Percentiles rank a stretch among this genome's conserved stretches.
phyloP scores from a whole-genome alignment of 2,797 vertebrate genomes.

The Darevskia nairensis region DNA sequence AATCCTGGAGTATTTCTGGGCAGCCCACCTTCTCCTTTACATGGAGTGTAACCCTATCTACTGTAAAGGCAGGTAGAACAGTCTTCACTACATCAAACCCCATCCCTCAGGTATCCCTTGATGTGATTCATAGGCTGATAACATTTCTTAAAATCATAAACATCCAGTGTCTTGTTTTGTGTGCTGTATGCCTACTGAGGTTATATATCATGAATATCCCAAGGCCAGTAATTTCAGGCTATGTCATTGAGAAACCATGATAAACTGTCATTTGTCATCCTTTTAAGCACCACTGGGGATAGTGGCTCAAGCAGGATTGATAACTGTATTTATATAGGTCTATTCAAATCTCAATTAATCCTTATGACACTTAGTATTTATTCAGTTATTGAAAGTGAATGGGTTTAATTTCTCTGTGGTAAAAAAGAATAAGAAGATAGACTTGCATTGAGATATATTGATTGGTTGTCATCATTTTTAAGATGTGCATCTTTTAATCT shows the following conservation, averaged over 20 bases:
- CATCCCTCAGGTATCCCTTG: neutral
- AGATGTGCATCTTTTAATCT: conserved; percentile 2
- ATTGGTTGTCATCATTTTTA: neutral
- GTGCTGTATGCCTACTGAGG: neutral
- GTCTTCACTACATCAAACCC: neutral
- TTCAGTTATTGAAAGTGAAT: neutral
- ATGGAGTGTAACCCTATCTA: neutral
- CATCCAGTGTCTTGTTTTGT: neutral
- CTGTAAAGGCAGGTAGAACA: neutral
- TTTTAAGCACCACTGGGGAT: neutral
- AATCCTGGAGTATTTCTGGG: neutral
- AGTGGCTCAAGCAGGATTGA: neutral
- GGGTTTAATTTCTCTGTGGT: conserved; percentile 7
- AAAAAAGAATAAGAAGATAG: neutral
- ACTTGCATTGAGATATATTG: neutral
- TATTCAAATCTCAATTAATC: conserved; percentile 1
- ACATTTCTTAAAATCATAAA: neutral
- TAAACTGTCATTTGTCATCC: neutral
- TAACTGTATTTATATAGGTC: conserved; percentile 3
- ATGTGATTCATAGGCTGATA: neutral
- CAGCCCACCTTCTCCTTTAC: neutral
- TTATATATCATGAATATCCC: neutral
- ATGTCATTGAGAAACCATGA: neutral
- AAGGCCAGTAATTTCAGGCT: neutral
- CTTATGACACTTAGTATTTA: conserved; percentile 13